phyloP scores from a whole-genome alignment of 2,888 invertebrate species.

The Hedya salicella region DNA sequence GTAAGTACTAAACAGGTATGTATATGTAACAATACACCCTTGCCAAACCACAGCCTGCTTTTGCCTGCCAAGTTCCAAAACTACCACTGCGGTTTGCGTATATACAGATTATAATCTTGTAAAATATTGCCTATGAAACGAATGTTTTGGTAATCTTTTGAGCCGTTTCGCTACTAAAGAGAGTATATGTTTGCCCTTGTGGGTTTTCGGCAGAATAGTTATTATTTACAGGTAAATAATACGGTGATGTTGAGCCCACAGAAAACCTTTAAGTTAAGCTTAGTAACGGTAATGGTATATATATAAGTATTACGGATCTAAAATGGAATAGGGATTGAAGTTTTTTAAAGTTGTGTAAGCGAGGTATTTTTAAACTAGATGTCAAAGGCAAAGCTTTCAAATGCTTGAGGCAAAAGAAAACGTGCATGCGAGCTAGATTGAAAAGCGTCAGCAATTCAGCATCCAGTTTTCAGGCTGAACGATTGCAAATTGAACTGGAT shows the following conservation, averaged over 20 bases:
- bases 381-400: neutral
- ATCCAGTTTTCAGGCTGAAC: constrained; percentile 10
- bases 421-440: constrained; percentile 10
- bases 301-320: neutral
- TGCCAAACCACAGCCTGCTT: constrained; percentile 23
- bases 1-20: neutral
- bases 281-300: neutral
- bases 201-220: neutral
- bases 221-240: neutral
- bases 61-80: constrained; percentile 17
- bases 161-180: neutral
- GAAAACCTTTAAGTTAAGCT: neutral
- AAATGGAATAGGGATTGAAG: neutral
- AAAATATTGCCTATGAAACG: constrained; percentile 11
- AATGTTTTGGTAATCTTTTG: neutral
- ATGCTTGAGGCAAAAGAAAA: neutral
- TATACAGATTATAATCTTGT: constrained; percentile 3
- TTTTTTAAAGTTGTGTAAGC: neutral
- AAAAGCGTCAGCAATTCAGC: neutral
- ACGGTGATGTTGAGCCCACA: neutral
- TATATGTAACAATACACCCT: neutral
- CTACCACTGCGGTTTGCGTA: constrained; percentile 5
- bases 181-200: neutral
- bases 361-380: neutral
- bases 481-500: neutral